Conservation (phyloP, 1,140 invertebrate species). For the Oryzaephilus surinamensis region DNA sequence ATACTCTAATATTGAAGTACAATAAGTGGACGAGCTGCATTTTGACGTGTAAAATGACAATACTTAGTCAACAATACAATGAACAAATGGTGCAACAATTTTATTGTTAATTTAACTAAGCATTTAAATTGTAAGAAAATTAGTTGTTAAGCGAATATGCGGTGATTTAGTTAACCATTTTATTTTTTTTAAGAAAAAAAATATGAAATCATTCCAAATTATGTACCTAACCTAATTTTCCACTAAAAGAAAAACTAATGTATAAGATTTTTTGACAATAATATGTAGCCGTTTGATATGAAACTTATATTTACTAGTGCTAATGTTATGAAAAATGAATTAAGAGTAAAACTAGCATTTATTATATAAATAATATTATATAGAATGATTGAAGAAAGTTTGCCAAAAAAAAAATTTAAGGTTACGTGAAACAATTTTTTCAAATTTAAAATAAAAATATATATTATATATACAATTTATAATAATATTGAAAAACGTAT, state of each 20-base stretch:
- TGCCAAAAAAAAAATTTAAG: too few species aligned
- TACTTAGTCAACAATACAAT: conserved; percentile 36
- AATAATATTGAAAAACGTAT: conserved; percentile 24
- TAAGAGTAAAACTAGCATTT: conserved; percentile 32
- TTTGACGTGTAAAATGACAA: conserved; percentile 34
- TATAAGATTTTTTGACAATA: conserved; percentile 37
- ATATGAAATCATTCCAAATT: conserved; percentile 35
- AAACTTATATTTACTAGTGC: conserved; percentile 30
- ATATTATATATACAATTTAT: conserved; percentile 28
- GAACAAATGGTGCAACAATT: conserved; percentile 37
- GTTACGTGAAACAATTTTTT: conserved; percentile 30
- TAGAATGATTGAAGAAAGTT: too few species aligned
- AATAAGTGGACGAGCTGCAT: conserved; percentile 28
- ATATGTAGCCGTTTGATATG: conserved; percentile 37
- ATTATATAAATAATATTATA: too few species aligned
- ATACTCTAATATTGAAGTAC: too few species aligned
- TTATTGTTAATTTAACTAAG: conserved; percentile 31
- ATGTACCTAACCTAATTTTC: conserved; percentile 31
- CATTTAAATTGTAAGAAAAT: too few species aligned
- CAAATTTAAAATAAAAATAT: conserved; percentile 26
- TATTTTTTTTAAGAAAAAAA: conserved; percentile 25
- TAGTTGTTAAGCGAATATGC: conserved; percentile 20
- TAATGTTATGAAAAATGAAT: too few species aligned
- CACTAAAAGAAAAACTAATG: conserved; percentile 29
- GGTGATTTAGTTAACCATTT: conserved; percentile 31